Evolutionary conservation across 2,888 invertebrate genomes (phyloP).

Genomic region (Dendrolimus pini): DNA sequence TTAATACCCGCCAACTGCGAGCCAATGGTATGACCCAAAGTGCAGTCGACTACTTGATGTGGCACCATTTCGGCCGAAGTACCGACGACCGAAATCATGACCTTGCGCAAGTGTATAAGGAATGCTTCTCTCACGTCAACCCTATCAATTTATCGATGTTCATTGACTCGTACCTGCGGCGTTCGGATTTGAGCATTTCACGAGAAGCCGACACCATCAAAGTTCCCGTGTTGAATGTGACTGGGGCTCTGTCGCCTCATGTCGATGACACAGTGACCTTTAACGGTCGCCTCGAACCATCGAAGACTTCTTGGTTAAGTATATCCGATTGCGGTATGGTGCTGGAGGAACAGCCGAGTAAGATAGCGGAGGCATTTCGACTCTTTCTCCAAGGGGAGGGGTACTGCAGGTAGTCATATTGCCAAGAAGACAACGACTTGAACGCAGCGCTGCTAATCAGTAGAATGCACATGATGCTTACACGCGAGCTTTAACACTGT

Average conservation of each 20-base stretch:
- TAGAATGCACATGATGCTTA: constrained; percentile 69
- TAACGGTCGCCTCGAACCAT: constrained; percentile 96
- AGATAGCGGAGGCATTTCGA: constrained; percentile 97
- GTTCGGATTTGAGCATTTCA: constrained; percentile 92
- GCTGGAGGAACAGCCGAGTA: constrained; percentile 97
- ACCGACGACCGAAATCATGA: constrained; percentile 96
- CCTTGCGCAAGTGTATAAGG: constrained; percentile 93
- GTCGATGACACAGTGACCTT: constrained; percentile 98
- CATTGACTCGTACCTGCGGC: constrained; percentile 95
- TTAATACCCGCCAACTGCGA: constrained; percentile 91
- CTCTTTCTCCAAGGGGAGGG: constrained; percentile 99
- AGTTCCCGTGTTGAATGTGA: constrained; percentile 95
- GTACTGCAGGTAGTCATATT: constrained; percentile 84
- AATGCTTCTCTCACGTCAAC: constrained; percentile 95
- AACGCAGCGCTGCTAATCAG: constrained; percentile 50
- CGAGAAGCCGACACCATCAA: constrained; percentile 79
- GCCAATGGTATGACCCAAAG: constrained; percentile 95
- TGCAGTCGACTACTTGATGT: constrained; percentile 97
- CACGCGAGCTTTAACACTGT: constrained; percentile 73
- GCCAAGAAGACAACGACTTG: constrained; percentile 20
- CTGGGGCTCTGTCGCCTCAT: constrained; percentile 95
- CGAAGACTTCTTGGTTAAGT: constrained; percentile 99
- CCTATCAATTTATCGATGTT: constrained; percentile 96
- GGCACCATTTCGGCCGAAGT: constrained; percentile 98
- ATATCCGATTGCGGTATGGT: constrained; percentile 99